Conservation (phyloP, 2,888 invertebrate genomes). For the Meiosimyza decipiens region DNA sequence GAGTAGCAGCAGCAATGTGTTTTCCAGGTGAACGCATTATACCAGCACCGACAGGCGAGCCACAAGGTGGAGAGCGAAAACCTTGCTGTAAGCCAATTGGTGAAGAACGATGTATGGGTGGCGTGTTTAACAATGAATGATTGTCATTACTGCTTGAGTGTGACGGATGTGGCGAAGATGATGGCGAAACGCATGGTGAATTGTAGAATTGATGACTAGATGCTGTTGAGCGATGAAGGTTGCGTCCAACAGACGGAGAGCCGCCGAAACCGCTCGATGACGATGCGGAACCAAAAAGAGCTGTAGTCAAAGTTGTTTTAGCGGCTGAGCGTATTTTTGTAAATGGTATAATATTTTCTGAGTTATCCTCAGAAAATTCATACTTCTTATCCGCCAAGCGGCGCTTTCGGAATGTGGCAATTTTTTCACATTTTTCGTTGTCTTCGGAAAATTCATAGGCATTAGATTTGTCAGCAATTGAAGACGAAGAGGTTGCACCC, state of each 20-base stretch:
- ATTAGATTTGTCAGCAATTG: slow-evolving; percentile 67
- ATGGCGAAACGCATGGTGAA: slow-evolving; percentile 66
- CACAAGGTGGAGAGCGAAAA: slow-evolving; percentile 60
- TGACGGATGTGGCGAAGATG: slow-evolving; percentile 62
- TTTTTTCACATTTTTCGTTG: slow-evolving; percentile 84
- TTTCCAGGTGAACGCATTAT: slow-evolving; percentile 63
- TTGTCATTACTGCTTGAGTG: slow-evolving; percentile 43
- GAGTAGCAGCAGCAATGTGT: slow-evolving; percentile 50
- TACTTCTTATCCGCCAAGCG: slow-evolving; percentile 91
- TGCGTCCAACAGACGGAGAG: slow-evolving; percentile 40
- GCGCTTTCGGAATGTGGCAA: slow-evolving; percentile 86
- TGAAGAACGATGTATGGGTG: slow-evolving; percentile 47
- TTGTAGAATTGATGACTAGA: slow-evolving; percentile 61
- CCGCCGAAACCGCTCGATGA: slow-evolving; percentile 37
- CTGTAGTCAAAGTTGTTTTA: slow-evolving; percentile 43
- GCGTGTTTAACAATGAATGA: slow-evolving; percentile 36
- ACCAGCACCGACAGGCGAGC: slow-evolving; percentile 47
- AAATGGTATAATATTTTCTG: slow-evolving; percentile 72
- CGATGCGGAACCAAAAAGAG: slow-evolving; percentile 28
- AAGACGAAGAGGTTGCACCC: slow-evolving; percentile 68
- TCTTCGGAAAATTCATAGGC: slow-evolving; percentile 90
- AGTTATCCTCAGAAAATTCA: slow-evolving; percentile 86
- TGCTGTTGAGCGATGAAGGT: slow-evolving; percentile 53
- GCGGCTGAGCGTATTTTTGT: slow-evolving; percentile 62
- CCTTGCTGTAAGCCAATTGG: slow-evolving; percentile 49